These are phyloP conservation scores for Hirtodrosophila duncani DNA, from an alignment of 2,888 invertebrate genomes.

Conservation along the genomic window DNA sequence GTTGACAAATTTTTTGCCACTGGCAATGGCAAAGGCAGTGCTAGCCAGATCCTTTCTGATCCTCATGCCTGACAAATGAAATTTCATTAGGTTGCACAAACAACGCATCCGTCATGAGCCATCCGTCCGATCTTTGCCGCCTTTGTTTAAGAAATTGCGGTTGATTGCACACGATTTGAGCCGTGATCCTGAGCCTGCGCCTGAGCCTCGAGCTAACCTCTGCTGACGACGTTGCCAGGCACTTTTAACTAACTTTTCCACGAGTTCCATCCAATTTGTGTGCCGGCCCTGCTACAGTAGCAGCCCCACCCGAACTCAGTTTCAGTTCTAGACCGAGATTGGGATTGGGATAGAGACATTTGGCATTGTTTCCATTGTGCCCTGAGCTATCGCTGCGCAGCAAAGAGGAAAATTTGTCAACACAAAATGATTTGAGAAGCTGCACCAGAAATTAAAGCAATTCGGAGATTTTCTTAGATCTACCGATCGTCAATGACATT, in stretches of 20 bases:
- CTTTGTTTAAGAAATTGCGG: slow-evolving; percentile 66
- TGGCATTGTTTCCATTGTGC: slow-evolving; percentile 5
- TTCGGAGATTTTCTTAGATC: slow-evolving; percentile 49
- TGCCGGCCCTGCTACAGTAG: slow-evolving; percentile 40
- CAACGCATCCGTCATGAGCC: slow-evolving; percentile 47
- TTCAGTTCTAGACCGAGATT: neutral
- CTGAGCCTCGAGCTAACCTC: slow-evolving; percentile 11
- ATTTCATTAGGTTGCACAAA: slow-evolving; percentile 72
- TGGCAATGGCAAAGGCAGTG: neutral
- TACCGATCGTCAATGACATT: slow-evolving; percentile 22
- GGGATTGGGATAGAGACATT: too few species aligned
- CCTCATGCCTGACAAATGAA: slow-evolving; percentile 39
- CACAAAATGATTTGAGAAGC: slow-evolving; percentile 25
- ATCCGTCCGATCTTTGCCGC: slow-evolving; percentile 15
- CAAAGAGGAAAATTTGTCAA: slow-evolving; percentile 58
- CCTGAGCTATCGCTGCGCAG: slow-evolving; percentile 11
- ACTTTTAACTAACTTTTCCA: slow-evolving; percentile 56
- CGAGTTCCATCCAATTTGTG: slow-evolving; percentile 52
- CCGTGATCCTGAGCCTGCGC: slow-evolving; percentile 1
- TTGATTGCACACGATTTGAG: slow-evolving; percentile 73
- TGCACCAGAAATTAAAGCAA: slow-evolving; percentile 45
- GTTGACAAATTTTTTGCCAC: slow-evolving; percentile 64
- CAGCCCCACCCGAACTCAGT: slow-evolving; percentile 11
- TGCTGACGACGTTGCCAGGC: slow-evolving; percentile 11
- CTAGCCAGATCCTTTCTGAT: slow-evolving; percentile 63